These are phyloP conservation scores for Bradypus variegatus DNA, from an alignment of 2,797 vertebrate genomes.

Conservation along the genomic window DNA sequence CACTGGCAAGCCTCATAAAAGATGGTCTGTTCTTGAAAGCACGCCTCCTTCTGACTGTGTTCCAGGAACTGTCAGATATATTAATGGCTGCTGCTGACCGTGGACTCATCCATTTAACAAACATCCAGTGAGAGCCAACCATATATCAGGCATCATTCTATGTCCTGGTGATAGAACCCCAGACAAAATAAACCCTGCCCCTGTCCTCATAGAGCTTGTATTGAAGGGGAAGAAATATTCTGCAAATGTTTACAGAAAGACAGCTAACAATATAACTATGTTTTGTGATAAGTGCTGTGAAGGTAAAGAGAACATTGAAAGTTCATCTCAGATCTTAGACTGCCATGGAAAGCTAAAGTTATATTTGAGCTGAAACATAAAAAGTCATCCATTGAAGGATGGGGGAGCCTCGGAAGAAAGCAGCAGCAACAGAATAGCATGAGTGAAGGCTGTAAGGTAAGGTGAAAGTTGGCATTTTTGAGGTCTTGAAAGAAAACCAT, in stretches of 20 bases:
- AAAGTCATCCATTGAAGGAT: neutral
- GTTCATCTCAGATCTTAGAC: neutral
- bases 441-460: neutral
- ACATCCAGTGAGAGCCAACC: neutral
- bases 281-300: neutral
- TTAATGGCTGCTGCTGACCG: neutral
- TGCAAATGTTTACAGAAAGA: neutral
- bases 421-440: neutral
- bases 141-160: neutral
- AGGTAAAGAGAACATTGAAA: neutral
- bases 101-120: neutral
- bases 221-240: neutral
- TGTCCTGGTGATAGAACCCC: no score
- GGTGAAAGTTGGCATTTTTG: neutral
- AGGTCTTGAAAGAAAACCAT: neutral
- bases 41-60: neutral
- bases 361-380: neutral
- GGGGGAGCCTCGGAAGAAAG: neutral
- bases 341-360: neutral
- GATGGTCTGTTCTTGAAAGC: slow-evolving; percentile 32
- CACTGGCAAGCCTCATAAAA: slow-evolving; percentile 15
- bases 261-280: neutral
- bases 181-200: neutral
- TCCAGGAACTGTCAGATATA: slow-evolving; percentile 13
- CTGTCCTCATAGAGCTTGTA: neutral